These are phyloP conservation scores for Diabrotica virgifera DNA, from an alignment of 1,140 invertebrate species.

Conservation along the genomic window DNA sequence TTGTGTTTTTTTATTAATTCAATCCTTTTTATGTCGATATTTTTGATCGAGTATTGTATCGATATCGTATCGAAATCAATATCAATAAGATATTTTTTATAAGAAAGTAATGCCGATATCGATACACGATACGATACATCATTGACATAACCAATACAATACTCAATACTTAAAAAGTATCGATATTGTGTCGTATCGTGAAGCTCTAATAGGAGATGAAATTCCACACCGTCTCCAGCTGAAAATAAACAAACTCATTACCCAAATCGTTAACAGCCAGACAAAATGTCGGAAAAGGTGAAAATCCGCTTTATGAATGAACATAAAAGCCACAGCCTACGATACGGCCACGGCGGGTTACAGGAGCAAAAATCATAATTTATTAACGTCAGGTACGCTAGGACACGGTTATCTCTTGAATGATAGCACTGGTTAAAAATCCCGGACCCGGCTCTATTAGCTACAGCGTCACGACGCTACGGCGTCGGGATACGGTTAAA, in stretches of 20 bases:
- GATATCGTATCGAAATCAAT: no score
- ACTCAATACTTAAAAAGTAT: no score
- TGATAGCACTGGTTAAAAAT: conserved; percentile 16
- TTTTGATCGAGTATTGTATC: no score
- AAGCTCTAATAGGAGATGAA: no score
- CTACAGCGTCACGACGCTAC: background rate
- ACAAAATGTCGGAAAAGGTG: background rate
- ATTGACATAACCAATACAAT: no score
- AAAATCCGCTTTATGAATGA: conserved; percentile 7
- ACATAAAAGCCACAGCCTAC: conserved; percentile 10
- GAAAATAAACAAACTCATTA: background rate
- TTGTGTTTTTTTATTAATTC: no score
- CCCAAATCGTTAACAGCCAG: background rate
- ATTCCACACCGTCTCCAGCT: background rate
- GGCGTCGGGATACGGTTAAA: background rate
- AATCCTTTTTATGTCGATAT: no score
- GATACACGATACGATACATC: no score
- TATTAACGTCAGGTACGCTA: conserved; percentile 13
- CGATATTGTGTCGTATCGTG: no score
- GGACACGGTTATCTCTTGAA: conserved; percentile 16
- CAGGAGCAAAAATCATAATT: conserved; percentile 15
- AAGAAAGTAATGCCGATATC: no score
- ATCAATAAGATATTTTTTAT: no score
- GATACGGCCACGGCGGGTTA: conserved; percentile 9
- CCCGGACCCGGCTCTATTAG: conserved; percentile 3